Evolutionary conservation across 1,140 invertebrate genomes (phyloP).

Genomic region (Choristoneura fumiferana): DNA sequence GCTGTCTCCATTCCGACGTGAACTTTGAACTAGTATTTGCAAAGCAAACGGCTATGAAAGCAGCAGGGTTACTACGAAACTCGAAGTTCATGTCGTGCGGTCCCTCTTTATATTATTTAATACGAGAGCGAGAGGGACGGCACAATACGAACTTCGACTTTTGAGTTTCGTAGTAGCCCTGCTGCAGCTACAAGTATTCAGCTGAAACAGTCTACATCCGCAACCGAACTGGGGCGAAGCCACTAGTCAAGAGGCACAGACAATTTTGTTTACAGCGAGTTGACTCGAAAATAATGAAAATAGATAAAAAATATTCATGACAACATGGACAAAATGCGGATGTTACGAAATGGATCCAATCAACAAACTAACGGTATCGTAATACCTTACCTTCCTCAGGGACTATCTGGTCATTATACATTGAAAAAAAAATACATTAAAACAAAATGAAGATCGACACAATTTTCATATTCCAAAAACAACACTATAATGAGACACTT

Average conservation of each 20-base stretch:
- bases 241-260: background rate
- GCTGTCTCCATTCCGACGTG: too few species aligned
- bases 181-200: slow-evolving; percentile 1
- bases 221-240: slow-evolving; percentile 8
- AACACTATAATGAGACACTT: too few species aligned
- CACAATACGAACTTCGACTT: too few species aligned
- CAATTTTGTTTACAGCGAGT: background rate
- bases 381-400: background rate
- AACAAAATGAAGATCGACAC: too few species aligned
- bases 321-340: background rate
- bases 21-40: background rate
- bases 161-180: too few species aligned
- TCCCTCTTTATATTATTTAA: too few species aligned
- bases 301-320: background rate
- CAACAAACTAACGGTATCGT: background rate
- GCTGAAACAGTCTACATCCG: slow-evolving; percentile 1
- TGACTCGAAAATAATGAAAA: background rate
- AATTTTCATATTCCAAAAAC: too few species aligned
- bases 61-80: too few species aligned
- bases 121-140: too few species aligned
- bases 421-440: too few species aligned
- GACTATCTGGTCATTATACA: too few species aligned
- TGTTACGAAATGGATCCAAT: background rate
- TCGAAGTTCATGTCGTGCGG: too few species aligned
- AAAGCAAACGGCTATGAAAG: background rate